Base-by-base conservation (phyloP, 1,140 invertebrate genomes). In the Leptinotarsa lineolata region DNA sequence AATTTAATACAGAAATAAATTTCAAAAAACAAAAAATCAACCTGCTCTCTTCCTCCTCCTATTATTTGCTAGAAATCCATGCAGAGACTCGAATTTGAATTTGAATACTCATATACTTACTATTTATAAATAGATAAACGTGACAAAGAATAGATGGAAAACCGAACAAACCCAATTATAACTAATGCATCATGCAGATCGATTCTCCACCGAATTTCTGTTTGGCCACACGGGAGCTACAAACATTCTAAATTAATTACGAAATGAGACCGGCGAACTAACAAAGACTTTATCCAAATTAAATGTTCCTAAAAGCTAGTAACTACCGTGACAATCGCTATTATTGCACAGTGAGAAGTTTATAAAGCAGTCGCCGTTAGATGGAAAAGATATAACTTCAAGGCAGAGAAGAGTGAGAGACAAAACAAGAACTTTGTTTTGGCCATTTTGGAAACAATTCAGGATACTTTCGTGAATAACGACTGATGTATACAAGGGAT, bases 311-410 rank as follows among this genome's bases (percentile, higher is more conserved):
- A 68, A 70, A 71, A 63, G 69, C 69, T 71, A 71, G 58, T 71
- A 71, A 24, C 69, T 39, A 63, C 69, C 69, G 69, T 71, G 69
- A 71, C 69, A 71, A 71, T 44, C 24, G 58, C 69, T 71, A 59
- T 71, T 71, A 71, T 71, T 71, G 69, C 60, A 59, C 69, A 71
- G 48, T 63, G 69, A 71, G 69, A 71, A 71, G 18, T 71, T 54
- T 44, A 71, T 71, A 71, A 71, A 59, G 60, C 69, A 71, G 21
- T 69, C 54, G 68, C 39, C 21, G 46, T 69, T 58, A 69, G 54
- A 69, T 69, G 30, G 68, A 24, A 21, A 13, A 54, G 15, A 54
- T 54, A 54, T 54, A 54, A 54, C 48, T 54, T 54, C 15, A 39
- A 22, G 24, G 24, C 63, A 65, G 21, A 65, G 63, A 39, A 22